A percentile compares a stretch with the other conserved stretches of the same genome.
These are phyloP conservation scores for Antheraea pernyi DNA, from an alignment of 1,140 invertebrate genomes.

Conservation along the genomic window DNA sequence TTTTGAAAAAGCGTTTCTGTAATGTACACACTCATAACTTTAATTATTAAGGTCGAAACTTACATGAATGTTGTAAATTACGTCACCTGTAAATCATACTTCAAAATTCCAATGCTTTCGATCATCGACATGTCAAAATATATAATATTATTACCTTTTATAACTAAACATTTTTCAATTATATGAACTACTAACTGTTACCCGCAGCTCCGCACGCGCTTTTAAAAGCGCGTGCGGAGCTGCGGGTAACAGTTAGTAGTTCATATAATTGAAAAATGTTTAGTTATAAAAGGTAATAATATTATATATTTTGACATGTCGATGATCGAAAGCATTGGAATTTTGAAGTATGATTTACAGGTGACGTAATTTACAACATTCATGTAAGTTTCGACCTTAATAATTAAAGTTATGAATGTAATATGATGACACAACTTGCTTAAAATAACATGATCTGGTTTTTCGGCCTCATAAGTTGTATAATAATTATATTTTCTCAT, in stretches of 20 bases:
- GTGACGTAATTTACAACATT: background rate
- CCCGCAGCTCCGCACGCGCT: too few species aligned
- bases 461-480: background rate
- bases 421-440: background rate
- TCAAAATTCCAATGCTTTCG: background rate
- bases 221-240: too few species aligned
- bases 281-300: too few species aligned
- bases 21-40: background rate
- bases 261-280: too few species aligned
- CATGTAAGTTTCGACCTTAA: background rate
- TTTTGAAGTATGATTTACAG: background rate
- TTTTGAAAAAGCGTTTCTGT: too few species aligned
- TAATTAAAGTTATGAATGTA: background rate
- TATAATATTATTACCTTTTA: too few species aligned
- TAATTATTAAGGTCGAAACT: background rate
- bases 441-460: background rate
- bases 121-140: background rate
- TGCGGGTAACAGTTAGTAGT: too few species aligned
- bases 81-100: background rate
- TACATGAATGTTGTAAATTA: background rate
- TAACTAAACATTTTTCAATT: too few species aligned
- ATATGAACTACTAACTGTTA: too few species aligned
- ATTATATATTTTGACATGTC: background rate
- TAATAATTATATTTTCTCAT: conserved; percentile 1
- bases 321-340: background rate